phyloP scores from a whole-genome alignment of 2,113 vertebrate species.

The Tenrec ecaudatus region DNA sequence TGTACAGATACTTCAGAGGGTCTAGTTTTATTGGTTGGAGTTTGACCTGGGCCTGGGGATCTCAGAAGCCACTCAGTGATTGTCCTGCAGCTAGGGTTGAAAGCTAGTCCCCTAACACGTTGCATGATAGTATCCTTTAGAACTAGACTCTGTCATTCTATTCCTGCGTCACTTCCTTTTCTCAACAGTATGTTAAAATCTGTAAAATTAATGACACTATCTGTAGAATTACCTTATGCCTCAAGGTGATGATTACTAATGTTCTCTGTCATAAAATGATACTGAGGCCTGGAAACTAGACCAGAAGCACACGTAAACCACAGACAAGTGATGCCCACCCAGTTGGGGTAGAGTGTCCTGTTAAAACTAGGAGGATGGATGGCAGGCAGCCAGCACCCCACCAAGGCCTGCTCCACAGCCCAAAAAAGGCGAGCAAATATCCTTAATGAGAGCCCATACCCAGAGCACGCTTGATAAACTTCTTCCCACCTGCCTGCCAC shows the following conservation, averaged over 20 bases:
- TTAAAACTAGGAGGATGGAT: neutral
- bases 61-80: no score
- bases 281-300: no score
- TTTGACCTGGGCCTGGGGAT: no score
- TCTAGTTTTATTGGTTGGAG: no score
- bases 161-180: no score
- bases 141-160: neutral
- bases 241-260: no score
- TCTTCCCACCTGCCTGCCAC: neutral
- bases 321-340: no score
- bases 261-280: no score
- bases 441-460: neutral
- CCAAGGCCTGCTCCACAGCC: rapidly evolving
- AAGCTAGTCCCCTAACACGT: neutral
- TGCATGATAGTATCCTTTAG: constrained; percentile 2
- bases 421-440: neutral
- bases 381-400: neutral
- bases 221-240: no score
- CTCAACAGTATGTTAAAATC: no score
- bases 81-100: neutral
- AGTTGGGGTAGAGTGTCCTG: neutral
- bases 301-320: no score
- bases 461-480: neutral
- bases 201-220: no score
- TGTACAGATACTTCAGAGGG: neutral